These are phyloP conservation scores for Dromococcyx pavoninus DNA, from an alignment of 2,797 vertebrate genomes.

Conservation along the genomic window DNA sequence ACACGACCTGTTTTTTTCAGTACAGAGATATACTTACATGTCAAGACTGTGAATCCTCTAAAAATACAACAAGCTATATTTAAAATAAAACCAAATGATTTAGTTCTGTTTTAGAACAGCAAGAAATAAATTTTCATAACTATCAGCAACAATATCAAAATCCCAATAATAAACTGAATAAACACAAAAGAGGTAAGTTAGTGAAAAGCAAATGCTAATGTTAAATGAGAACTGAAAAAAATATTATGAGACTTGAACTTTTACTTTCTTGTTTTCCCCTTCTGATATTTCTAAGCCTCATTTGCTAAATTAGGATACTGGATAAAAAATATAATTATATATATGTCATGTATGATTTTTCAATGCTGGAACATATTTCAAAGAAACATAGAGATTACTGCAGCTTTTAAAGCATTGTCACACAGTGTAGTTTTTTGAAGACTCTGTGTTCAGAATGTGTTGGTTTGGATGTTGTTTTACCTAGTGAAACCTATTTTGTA, in stretches of 20 bases:
- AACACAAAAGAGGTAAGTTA: background rate
- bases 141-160: background rate
- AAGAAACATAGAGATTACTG: background rate
- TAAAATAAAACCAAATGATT: background rate
- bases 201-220: background rate
- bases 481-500: background rate
- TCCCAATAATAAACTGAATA: background rate
- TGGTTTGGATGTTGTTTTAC: background rate
- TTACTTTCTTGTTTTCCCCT: background rate
- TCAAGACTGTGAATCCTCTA: background rate
- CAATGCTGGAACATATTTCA: background rate
- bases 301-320: background rate
- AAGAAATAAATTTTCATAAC: background rate
- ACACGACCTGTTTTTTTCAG: background rate
- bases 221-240: slow-evolving; percentile 2
- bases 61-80: background rate
- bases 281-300: slow-evolving; percentile 1
- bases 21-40: background rate
- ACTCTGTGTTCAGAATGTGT: background rate
- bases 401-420: background rate
- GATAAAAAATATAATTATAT: slow-evolving; percentile 18
- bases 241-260: background rate
- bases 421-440: background rate
- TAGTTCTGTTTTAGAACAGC: background rate
- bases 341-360: background rate